These are phyloP conservation scores for Eurystomus glaucurus DNA, from an alignment of 2,797 vertebrate genomes.

Conservation along the genomic window DNA sequence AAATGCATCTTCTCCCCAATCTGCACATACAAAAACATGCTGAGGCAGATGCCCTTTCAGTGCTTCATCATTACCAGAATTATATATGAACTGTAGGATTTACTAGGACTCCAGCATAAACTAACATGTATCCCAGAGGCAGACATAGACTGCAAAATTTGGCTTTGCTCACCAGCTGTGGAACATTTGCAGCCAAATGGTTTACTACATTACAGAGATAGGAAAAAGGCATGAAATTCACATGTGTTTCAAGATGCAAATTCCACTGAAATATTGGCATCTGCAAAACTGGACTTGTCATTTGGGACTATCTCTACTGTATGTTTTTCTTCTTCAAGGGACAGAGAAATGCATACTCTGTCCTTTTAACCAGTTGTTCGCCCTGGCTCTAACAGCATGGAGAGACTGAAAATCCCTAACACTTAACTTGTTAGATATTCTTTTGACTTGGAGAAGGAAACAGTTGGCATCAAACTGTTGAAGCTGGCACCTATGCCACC, in stretches of 20 bases:
- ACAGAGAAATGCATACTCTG: neutral
- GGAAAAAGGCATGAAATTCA: neutral
- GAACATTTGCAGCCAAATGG: neutral
- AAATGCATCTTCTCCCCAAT: neutral
- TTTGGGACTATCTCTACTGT: neutral
- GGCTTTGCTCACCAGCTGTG: neutral
- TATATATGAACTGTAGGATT: neutral
- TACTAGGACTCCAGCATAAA: neutral
- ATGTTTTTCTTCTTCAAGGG: neutral
- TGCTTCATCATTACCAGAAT: neutral
- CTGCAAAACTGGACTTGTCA: neutral
- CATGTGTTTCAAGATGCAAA: neutral
- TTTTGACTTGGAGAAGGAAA: neutral
- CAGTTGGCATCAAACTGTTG: neutral
- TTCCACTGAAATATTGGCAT: neutral
- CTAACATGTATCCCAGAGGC: neutral
- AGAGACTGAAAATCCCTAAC: neutral
- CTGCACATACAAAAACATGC: neutral
- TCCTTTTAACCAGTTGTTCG: neutral
- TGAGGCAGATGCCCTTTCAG: neutral
- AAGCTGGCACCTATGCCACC: neutral
- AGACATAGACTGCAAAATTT: neutral
- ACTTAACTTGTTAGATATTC: neutral
- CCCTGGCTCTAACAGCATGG: neutral
- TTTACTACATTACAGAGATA: neutral